A percentile compares a stretch with the other conserved stretches of the same genome.
These are phyloP conservation scores for Drosophila kurseongensis DNA, from an alignment of 1,140 invertebrate genomes.

Conservation along the genomic window DNA sequence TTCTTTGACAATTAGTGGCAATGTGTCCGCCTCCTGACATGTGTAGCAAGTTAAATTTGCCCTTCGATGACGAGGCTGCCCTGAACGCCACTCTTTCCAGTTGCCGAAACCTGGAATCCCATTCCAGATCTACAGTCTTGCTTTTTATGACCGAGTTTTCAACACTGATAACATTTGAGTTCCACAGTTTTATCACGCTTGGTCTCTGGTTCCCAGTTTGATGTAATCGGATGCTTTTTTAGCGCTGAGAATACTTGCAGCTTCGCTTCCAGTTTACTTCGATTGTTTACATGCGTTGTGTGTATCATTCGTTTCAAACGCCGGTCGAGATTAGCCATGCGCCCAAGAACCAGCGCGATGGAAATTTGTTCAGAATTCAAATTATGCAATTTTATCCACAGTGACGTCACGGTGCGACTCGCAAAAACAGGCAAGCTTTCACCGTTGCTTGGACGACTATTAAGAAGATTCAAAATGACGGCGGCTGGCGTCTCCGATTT, in stretches of 20 bases:
- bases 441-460: background rate
- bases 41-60: background rate
- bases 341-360: background rate
- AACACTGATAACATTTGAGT: conserved; percentile 4
- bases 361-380: background rate
- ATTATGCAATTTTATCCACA: background rate
- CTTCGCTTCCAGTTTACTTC: background rate
- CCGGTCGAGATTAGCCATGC: conserved; percentile 2
- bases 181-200: background rate
- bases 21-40: background rate
- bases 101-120: background rate
- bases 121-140: background rate
- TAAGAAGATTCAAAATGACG: background rate
- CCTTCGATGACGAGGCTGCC: background rate
- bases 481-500: background rate
- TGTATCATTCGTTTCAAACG: conserved; percentile 14
- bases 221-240: background rate
- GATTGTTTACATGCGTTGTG: conserved; percentile 8
- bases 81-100: background rate
- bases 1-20: background rate
- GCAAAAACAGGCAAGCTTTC: background rate
- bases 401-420: background rate
- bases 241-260: too few species aligned
- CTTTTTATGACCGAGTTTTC: background rate
- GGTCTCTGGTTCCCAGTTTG: conserved; percentile 8